A percentile compares a stretch with the other conserved stretches of the same genome.
Conservation (phyloP, 1,140 invertebrate genomes). For the Zaprionus inermis region DNA sequence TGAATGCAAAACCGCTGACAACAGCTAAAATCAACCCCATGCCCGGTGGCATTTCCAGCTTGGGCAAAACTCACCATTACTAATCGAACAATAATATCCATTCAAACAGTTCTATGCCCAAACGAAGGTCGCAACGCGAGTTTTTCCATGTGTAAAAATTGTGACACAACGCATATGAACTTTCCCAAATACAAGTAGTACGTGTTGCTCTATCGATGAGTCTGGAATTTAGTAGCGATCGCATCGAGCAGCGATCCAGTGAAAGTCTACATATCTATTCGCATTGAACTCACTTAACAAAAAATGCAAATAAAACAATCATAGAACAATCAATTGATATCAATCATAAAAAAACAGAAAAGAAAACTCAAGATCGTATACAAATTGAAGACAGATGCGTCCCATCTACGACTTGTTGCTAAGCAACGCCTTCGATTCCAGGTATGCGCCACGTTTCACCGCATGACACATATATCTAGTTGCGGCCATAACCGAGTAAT, state of each 20-base stretch:
- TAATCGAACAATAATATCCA: constrained; percentile 5
- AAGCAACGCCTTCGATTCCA: constrained; percentile 66
- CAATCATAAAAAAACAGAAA: constrained; percentile 51
- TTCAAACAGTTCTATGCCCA: constrained; percentile 10
- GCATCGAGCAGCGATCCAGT: background rate
- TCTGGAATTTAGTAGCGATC: no score
- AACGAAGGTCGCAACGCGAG: constrained; percentile 1
- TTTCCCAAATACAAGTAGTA: background rate
- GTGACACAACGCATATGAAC: background rate
- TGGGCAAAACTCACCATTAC: constrained; percentile 17
- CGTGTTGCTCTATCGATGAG: background rate
- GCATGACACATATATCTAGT: background rate
- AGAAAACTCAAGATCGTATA: background rate
- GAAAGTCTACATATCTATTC: background rate
- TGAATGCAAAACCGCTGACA: constrained; percentile 19
- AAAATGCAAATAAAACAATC: constrained; percentile 35
- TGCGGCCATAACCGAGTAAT: background rate
- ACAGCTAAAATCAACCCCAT: background rate
- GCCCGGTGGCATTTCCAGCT: background rate
- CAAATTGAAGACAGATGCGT: constrained; percentile 45
- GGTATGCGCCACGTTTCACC: constrained; percentile 45
- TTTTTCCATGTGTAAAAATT: background rate
- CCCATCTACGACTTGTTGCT: constrained; percentile 65
- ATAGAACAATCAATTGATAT: constrained; percentile 61
- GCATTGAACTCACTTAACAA: constrained; percentile 30